Percentiles rank a stretch among this genome's conserved stretches.
Conservation (phyloP, 2,888 invertebrate species). For the Craniophora ligustri region DNA sequence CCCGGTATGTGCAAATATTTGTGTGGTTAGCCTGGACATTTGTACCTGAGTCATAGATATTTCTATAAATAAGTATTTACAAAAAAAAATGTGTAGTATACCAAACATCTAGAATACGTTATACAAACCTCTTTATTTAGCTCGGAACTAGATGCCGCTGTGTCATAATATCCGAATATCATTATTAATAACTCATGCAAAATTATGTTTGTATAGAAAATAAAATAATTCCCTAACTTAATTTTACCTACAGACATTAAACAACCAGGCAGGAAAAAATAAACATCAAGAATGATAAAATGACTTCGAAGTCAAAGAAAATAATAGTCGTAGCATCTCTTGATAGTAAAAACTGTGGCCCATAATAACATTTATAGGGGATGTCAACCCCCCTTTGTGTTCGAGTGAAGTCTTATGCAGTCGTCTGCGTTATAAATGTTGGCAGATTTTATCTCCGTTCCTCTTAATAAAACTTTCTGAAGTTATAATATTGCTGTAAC, state of each 20-base stretch:
- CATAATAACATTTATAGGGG: slow-evolving; percentile 33
- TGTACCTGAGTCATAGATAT: too few relatives aligned
- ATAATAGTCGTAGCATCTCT: neutral
- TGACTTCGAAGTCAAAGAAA: slow-evolving; percentile 7
- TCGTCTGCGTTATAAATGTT: slow-evolving; percentile 41
- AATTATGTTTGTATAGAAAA: too few relatives aligned
- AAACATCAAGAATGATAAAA: neutral
- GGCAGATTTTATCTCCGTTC: slow-evolving; percentile 39
- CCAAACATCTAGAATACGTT: too few relatives aligned
- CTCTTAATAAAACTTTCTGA: slow-evolving; percentile 39
- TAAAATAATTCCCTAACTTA: too few relatives aligned
- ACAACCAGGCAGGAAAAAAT: neutral
- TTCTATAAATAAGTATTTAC: too few relatives aligned
- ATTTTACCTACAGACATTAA: neutral
- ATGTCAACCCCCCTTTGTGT: slow-evolving; percentile 30
- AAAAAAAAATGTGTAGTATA: too few relatives aligned
- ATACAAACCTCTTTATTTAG: too few relatives aligned
- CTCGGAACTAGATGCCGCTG: too few relatives aligned
- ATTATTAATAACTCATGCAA: too few relatives aligned
- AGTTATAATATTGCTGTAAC: slow-evolving; percentile 19
- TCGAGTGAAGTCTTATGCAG: slow-evolving; percentile 39
- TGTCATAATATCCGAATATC: too few relatives aligned
- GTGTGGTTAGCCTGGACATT: too few relatives aligned
- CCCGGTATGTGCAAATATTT: too few relatives aligned
- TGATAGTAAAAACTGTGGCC: slow-evolving; percentile 13